Percentiles rank a stretch among this genome's conserved stretches.
phyloP scores from a whole-genome alignment of 1,140 invertebrate genomes.

The Megalopta genalis region DNA sequence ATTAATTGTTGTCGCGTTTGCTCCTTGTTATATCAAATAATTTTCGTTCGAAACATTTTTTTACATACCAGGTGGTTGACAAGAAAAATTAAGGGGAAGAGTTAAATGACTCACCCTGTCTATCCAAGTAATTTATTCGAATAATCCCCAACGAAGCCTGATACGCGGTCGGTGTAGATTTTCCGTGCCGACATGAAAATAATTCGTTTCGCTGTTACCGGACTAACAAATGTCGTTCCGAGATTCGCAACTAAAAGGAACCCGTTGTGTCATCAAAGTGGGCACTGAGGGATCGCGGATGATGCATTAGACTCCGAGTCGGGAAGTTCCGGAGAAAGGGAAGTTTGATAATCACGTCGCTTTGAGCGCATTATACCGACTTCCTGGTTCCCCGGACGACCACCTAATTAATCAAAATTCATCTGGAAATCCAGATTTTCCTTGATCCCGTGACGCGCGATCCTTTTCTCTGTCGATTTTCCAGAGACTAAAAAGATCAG shows the following conservation, averaged over 20 bases:
- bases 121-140: too few relatives aligned
- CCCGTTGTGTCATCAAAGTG: neutral
- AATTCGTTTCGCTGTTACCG: neutral
- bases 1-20: too few relatives aligned
- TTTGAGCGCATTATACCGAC: slow-evolving; percentile 41
- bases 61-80: too few relatives aligned
- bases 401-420: slow-evolving; percentile 29
- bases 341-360: slow-evolving; percentile 34
- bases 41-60: too few relatives aligned
- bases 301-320: slow-evolving; percentile 37
- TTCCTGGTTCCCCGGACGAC: neutral
- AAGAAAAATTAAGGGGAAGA: too few relatives aligned
- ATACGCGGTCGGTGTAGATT: too few relatives aligned
- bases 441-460: neutral
- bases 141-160: too few relatives aligned
- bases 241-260: neutral
- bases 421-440: neutral
- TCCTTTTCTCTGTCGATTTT: neutral
- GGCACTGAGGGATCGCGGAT: neutral
- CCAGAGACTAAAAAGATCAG: neutral
- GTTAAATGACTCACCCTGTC: too few relatives aligned
- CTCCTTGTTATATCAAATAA: too few relatives aligned
- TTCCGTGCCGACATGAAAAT: neutral
- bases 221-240: neutral
- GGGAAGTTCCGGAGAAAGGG: slow-evolving; percentile 11